Evolutionary conservation across 2,888 invertebrate species (phyloP).

Genomic region (Tridacna gigas): DNA sequence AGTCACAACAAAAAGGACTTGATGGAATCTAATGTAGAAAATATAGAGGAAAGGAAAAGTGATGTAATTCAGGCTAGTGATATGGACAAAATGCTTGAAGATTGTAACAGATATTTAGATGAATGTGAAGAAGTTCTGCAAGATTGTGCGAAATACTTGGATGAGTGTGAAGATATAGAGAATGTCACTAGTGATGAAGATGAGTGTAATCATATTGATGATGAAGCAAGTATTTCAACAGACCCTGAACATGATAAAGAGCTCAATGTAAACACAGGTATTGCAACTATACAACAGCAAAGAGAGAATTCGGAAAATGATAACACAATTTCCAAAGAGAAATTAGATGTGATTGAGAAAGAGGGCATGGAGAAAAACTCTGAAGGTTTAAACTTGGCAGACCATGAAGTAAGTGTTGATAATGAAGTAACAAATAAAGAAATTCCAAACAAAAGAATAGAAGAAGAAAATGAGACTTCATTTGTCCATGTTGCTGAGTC

Average conservation of each 20-base stretch:
- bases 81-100: constrained; percentile 16
- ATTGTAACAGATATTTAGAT: constrained; percentile 16
- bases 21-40: constrained; percentile 5
- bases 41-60: not conserved
- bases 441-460: not conserved
- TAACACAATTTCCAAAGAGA: not conserved
- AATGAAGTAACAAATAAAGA: not conserved
- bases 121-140: constrained; percentile 22
- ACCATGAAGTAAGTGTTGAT: not conserved
- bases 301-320: not conserved
- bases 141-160: constrained; percentile 15
- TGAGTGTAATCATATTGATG: not conserved
- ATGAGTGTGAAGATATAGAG: constrained; percentile 14
- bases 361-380: not conserved
- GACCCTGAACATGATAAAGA: not conserved
- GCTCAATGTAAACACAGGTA: not conserved
- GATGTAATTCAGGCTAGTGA: not conserved
- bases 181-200: not conserved
- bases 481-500: not conserved
- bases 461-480: not conserved
- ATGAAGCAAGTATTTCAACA: not conserved
- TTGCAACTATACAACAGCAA: not conserved
- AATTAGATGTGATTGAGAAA: not conserved
- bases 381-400: not conserved
- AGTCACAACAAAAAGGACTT: constrained; percentile 14